Conservation (phyloP, 2,797 vertebrate species). For the Australoheros facetus region DNA sequence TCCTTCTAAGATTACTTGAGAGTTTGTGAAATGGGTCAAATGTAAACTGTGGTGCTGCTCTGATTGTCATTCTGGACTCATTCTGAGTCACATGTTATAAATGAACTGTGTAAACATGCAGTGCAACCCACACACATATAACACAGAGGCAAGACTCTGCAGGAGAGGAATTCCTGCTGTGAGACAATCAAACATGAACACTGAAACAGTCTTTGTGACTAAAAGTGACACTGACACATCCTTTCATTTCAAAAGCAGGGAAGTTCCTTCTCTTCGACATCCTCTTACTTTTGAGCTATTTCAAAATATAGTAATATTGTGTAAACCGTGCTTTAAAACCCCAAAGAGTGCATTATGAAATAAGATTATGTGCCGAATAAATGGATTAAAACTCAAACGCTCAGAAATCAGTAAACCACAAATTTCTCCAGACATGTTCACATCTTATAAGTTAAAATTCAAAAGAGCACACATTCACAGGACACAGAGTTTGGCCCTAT, state of each 20-base stretch:
- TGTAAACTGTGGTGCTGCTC: slow-evolving; percentile 4
- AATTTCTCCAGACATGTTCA: too few species aligned
- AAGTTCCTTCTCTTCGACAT: background rate
- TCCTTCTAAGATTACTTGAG: background rate
- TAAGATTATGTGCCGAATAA: background rate
- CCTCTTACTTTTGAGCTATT: background rate
- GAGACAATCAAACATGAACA: slow-evolving; percentile 50
- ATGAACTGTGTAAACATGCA: slow-evolving; percentile 35
- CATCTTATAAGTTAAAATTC: too few species aligned
- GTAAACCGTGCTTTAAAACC: background rate
- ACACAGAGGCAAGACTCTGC: slow-evolving; percentile 66
- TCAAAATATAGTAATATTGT: background rate
- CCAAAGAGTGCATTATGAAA: background rate
- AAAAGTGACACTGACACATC: slow-evolving; percentile 54
- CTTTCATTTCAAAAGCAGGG: slow-evolving; percentile 30
- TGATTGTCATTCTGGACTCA: slow-evolving; percentile 4
- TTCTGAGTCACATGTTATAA: slow-evolving; percentile 20
- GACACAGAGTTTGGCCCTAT: slow-evolving; percentile 13
- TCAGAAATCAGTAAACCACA: too few species aligned
- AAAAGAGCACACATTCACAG: background rate
- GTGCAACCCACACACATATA: slow-evolving; percentile 49
- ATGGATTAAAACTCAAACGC: background rate
- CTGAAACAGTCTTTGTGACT: slow-evolving; percentile 46
- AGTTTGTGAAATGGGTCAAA: slow-evolving; percentile 44
- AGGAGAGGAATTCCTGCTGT: slow-evolving; percentile 71